These are phyloP conservation scores for Nezara viridula DNA, from an alignment of 2,888 invertebrate genomes.

Conservation along the genomic window DNA sequence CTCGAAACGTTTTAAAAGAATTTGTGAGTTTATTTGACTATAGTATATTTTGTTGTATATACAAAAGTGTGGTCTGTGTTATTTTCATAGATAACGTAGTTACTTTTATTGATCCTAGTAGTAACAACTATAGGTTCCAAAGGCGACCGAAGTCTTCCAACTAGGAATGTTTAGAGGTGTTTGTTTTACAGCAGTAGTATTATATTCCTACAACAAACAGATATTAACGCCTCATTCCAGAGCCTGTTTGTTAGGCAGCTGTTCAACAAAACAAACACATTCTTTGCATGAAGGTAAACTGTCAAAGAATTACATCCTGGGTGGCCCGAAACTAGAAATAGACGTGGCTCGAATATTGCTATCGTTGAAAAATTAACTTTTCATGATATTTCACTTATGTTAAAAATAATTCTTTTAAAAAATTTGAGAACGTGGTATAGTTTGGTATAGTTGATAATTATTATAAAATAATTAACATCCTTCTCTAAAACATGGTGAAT, in stretches of 20 bases:
- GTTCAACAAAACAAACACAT: conserved; percentile 31
- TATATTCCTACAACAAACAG: conserved; percentile 13
- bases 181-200: not conserved
- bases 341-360: not conserved
- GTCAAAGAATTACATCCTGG: conserved; percentile 7
- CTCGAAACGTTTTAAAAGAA: too few species aligned
- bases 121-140: too few species aligned
- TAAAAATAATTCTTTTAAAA: too few species aligned
- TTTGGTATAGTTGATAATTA: too few species aligned
- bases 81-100: too few species aligned
- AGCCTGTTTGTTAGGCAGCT: conserved; percentile 24
- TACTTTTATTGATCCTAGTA: too few species aligned
- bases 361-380: not conserved
- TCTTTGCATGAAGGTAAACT: conserved; percentile 34
- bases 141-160: not conserved
- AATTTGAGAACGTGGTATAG: too few species aligned
- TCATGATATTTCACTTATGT: not conserved
- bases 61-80: too few species aligned
- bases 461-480: too few species aligned
- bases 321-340: not conserved
- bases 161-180: not conserved
- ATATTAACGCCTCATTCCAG: conserved; percentile 15
- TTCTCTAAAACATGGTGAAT: too few species aligned
- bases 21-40: too few species aligned
- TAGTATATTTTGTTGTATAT: too few species aligned